A percentile compares a stretch with the other conserved stretches of the same genome.
phyloP scores from a whole-genome alignment of 1,140 invertebrate species.

The Trigoniulus corallinus region DNA sequence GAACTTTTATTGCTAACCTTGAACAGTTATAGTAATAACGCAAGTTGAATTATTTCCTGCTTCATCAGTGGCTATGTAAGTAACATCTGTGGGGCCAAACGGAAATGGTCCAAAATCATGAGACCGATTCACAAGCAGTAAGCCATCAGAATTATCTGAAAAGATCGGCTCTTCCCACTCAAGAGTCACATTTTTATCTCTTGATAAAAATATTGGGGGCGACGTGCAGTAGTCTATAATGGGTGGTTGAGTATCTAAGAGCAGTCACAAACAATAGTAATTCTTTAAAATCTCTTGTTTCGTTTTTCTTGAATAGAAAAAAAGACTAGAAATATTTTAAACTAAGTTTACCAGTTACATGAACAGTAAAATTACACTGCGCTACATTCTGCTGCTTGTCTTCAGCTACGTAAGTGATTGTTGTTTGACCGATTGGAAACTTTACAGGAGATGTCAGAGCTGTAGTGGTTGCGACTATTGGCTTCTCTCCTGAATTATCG shows the following conservation, averaged over 20 bases:
- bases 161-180: conserved; percentile 47
- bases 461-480: conserved; percentile 33
- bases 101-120: conserved; percentile 34
- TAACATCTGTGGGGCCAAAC: conserved; percentile 37
- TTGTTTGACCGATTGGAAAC: conserved; percentile 28
- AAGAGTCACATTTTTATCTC: conserved; percentile 27
- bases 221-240: conserved; percentile 41
- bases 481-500: conserved; percentile 30
- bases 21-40: conserved; percentile 39
- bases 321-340: neutral
- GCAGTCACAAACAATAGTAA: conserved; percentile 1
- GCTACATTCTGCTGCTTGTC: conserved; percentile 29
- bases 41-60: conserved; percentile 42
- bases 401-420: conserved; percentile 28
- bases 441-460: conserved; percentile 26
- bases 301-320: neutral
- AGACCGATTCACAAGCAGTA: conserved; percentile 26
- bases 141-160: conserved; percentile 44
- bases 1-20: conserved; percentile 29
- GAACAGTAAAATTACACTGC: conserved; percentile 27
- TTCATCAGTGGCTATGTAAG: conserved; percentile 39
- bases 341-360: conserved; percentile 24
- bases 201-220: conserved; percentile 34
- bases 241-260: conserved; percentile 40
- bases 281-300: neutral